These are phyloP conservation scores for Eupithecia pulchellata DNA, from an alignment of 2,888 invertebrate species.

Conservation along the genomic window DNA sequence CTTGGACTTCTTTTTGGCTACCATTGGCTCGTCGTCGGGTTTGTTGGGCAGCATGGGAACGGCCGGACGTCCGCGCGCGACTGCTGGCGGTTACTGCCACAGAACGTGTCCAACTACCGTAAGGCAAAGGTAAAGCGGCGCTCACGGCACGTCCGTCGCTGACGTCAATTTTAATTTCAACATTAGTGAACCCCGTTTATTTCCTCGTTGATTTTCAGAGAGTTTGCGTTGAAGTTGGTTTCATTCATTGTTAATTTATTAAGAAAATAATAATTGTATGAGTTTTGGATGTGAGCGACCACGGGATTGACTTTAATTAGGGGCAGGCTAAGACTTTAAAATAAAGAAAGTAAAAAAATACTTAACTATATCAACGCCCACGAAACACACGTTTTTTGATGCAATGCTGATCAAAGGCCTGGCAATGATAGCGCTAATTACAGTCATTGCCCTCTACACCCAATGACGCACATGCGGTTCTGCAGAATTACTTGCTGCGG, in stretches of 20 bases:
- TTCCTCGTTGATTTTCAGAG: not conserved
- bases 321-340: not conserved
- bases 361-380: too few relatives aligned
- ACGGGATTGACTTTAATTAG: not conserved
- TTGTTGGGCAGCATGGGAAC: slow-evolving; percentile 75
- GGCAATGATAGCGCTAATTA: too few relatives aligned
- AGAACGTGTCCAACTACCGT: slow-evolving; percentile 73
- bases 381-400: not conserved
- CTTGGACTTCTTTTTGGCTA: slow-evolving; percentile 82
- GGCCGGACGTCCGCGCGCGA: slow-evolving; percentile 78
- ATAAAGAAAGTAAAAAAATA: too few relatives aligned
- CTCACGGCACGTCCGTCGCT: slow-evolving; percentile 47
- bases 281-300: not conserved
- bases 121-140: slow-evolving; percentile 64
- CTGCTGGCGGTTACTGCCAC: slow-evolving; percentile 69
- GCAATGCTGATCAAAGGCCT: too few relatives aligned
- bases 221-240: not conserved
- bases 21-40: slow-evolving; percentile 77
- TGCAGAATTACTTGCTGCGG: too few relatives aligned
- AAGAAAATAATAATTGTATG: not conserved
- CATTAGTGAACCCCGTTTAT: not conserved
- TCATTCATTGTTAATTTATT: not conserved
- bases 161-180: not conserved
- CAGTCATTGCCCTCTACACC: too few relatives aligned
- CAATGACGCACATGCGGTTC: too few relatives aligned